Conservation (phyloP, 2,888 invertebrate species). For the Drosophila diplacantha region DNA sequence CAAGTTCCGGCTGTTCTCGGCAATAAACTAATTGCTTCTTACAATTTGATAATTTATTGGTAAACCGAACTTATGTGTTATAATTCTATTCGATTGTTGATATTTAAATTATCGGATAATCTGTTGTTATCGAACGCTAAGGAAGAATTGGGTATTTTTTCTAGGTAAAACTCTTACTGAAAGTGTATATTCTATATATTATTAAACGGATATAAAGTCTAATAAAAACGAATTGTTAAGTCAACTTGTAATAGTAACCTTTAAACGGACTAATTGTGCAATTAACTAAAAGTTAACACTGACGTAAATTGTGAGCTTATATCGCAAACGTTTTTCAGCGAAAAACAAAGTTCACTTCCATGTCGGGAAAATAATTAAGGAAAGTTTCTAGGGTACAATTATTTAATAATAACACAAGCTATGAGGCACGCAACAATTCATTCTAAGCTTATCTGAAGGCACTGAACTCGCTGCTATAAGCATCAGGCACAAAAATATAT, state of each 20-base stretch:
- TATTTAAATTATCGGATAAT: neutral
- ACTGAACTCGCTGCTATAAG: slow-evolving; percentile 18
- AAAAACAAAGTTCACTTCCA: slow-evolving; percentile 6
- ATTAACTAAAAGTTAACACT: slow-evolving; percentile 7
- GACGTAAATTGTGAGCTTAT: slow-evolving; percentile 2
- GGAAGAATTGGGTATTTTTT: too few species aligned
- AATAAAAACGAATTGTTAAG: slow-evolving; percentile 2
- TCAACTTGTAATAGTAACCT: slow-evolving; percentile 6
- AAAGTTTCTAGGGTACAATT: neutral
- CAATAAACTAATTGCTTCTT: neutral
- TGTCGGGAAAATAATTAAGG: neutral
- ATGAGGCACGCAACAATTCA: slow-evolving; percentile 9
- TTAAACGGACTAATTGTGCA: slow-evolving; percentile 8
- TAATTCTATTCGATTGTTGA: neutral
- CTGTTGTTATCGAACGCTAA: neutral
- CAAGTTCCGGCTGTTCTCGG: neutral
- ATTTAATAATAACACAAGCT: slow-evolving; percentile 1
- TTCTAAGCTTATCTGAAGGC: slow-evolving; percentile 34
- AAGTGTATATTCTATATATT: too few species aligned
- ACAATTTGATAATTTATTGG: neutral
- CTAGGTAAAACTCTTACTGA: too few species aligned
- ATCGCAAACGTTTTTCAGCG: slow-evolving; percentile 11
- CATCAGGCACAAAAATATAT: slow-evolving; percentile 17
- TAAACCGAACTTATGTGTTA: neutral
- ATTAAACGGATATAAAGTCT: neutral